These are phyloP conservation scores for Burhinus oedicnemus DNA, from an alignment of 2,113 vertebrate species.

Conservation along the genomic window DNA sequence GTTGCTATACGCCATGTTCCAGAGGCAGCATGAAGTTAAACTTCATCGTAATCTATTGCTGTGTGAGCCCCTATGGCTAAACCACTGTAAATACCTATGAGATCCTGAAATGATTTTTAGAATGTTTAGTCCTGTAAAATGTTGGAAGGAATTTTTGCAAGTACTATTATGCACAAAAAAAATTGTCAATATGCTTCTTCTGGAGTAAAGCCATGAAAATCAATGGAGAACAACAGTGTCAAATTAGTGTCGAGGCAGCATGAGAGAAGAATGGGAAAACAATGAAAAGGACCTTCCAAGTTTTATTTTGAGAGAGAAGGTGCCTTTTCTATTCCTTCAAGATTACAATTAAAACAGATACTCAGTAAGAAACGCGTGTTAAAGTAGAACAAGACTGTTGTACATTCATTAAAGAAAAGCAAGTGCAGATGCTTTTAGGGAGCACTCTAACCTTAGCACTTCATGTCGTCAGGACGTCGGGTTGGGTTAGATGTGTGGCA, in stretches of 20 bases:
- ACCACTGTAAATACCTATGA: neutral
- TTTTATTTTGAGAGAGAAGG: neutral
- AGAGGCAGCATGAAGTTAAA: neutral
- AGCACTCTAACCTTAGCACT: neutral
- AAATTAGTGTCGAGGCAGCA: neutral
- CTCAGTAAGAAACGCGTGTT: neutral
- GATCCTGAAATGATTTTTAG: neutral
- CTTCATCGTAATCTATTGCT: neutral
- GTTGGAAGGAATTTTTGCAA: neutral
- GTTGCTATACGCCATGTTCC: neutral
- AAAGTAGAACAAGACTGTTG: neutral
- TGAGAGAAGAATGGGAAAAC: neutral
- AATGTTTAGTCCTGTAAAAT: neutral
- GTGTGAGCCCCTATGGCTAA: neutral
- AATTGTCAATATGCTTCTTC: neutral
- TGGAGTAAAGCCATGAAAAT: neutral
- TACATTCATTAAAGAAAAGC: neutral
- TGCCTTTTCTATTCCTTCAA: neutral
- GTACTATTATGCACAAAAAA: neutral
- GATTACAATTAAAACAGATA: neutral
- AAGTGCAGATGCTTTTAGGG: neutral
- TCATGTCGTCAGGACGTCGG: fast-evolving
- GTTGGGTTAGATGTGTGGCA: neutral
- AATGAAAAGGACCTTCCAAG: neutral
- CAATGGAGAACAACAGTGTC: neutral